Evolutionary conservation across 2,797 vertebrate species (phyloP).

Genomic region (Danionella dracula): DNA sequence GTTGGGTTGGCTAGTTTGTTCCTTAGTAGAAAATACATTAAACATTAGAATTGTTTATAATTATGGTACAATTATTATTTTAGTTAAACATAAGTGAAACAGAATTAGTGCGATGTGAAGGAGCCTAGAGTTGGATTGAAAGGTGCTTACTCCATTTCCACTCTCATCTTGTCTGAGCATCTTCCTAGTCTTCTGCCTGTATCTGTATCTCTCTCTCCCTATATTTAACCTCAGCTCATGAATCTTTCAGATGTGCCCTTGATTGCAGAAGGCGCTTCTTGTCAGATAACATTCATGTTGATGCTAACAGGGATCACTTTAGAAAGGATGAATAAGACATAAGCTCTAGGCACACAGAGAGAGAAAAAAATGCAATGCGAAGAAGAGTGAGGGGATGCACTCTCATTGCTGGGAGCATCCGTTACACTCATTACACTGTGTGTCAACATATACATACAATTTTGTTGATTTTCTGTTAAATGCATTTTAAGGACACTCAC

Average conservation of each 20-base stretch:
- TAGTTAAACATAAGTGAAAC: too few species aligned
- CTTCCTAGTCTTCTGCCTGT: background rate
- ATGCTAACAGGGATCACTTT: conserved; percentile 44
- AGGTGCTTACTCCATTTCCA: too few species aligned
- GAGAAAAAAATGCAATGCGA: background rate
- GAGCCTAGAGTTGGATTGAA: too few species aligned
- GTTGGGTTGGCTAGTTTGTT: too few species aligned
- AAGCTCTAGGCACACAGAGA: background rate
- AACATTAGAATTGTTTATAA: too few species aligned
- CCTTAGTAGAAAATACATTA: too few species aligned
- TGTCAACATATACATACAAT: background rate
- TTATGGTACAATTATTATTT: too few species aligned
- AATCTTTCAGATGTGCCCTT: conserved; percentile 54
- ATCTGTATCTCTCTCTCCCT: conserved; percentile 19
- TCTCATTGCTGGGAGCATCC: background rate
- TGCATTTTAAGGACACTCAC: background rate
- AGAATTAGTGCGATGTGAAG: too few species aligned
- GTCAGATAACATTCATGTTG: conserved; percentile 50
- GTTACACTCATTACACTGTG: background rate
- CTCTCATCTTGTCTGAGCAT: background rate
- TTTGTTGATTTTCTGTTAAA: background rate
- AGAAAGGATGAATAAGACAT: conserved; percentile 50
- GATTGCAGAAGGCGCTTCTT: conserved; percentile 54
- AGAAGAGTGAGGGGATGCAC: background rate
- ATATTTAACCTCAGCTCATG: conserved; percentile 57